A percentile compares a stretch with the other conserved stretches of the same genome.
phyloP scores from a whole-genome alignment of 1,140 invertebrate genomes.

The Tetranychus urticae region DNA sequence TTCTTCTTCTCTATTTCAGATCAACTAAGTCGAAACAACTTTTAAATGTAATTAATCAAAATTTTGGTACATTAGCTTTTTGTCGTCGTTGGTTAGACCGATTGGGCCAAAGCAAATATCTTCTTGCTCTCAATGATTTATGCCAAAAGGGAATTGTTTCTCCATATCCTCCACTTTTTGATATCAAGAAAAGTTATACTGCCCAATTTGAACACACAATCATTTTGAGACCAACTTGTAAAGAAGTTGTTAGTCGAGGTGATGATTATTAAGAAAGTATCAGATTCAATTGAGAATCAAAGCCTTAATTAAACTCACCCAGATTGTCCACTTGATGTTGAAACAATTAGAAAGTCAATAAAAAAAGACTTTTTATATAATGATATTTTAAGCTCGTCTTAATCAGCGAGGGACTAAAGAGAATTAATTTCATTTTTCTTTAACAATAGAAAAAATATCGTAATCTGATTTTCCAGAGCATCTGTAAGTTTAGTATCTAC shows the following conservation, averaged over 20 bases:
- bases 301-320: too few relatives aligned
- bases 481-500: too few relatives aligned
- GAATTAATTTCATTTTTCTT: too few relatives aligned
- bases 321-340: too few relatives aligned
- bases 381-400: too few relatives aligned
- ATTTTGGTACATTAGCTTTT: conserved; percentile 93
- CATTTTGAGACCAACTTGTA: conserved; percentile 86
- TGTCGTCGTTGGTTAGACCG: conserved; percentile 97
- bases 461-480: too few relatives aligned
- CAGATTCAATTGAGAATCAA: too few relatives aligned
- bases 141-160: conserved; percentile 87
- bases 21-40: conserved; percentile 74
- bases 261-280: conserved; percentile 39
- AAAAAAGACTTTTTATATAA: too few relatives aligned
- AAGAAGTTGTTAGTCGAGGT: conserved; percentile 87
- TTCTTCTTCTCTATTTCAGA: conserved; percentile 23
- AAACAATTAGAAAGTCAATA: too few relatives aligned
- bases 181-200: conserved; percentile 91
- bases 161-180: conserved; percentile 91
- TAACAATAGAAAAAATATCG: too few relatives aligned
- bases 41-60: conserved; percentile 82
- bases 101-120: conserved; percentile 83
- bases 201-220: conserved; percentile 99
- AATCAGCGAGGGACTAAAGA: too few relatives aligned
- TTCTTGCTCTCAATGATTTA: conserved; percentile 93